Evolutionary conservation across 1,140 invertebrate genomes (phyloP).

Genomic region (Drosophila lini): DNA sequence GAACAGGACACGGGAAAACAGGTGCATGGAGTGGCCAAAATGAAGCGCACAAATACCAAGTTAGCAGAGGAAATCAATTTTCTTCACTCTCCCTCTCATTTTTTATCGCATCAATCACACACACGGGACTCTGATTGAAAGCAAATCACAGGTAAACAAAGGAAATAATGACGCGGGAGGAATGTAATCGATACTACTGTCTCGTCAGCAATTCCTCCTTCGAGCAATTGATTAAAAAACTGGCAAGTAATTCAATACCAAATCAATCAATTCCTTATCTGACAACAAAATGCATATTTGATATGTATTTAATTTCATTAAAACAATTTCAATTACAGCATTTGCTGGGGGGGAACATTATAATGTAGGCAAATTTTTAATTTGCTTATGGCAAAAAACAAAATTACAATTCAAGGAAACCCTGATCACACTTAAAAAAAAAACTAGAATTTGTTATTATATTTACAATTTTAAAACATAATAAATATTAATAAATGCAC

Average conservation of each 20-base stretch:
- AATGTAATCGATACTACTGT: slow-evolving; percentile 15
- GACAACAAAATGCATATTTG: not conserved
- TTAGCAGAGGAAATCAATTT: slow-evolving; percentile 44
- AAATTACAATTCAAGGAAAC: not conserved
- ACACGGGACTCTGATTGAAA: slow-evolving; percentile 25
- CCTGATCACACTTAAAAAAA: not conserved
- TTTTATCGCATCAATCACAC: slow-evolving; percentile 24
- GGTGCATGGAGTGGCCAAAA: slow-evolving; percentile 33
- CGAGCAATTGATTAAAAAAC: slow-evolving; percentile 8
- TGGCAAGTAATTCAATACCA: slow-evolving; percentile 4
- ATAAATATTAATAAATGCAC: not conserved
- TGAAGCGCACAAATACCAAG: slow-evolving; percentile 14
- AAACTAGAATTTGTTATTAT: not conserved
- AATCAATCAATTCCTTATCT: slow-evolving; percentile 11
- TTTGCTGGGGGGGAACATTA: not conserved
- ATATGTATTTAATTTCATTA: slow-evolving; percentile 3
- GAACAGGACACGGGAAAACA: slow-evolving; percentile 28
- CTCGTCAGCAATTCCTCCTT: not conserved
- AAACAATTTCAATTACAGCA: slow-evolving; percentile 4
- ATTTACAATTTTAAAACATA: not conserved
- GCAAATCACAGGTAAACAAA: slow-evolving; percentile 39
- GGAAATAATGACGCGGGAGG: slow-evolving; percentile 10
- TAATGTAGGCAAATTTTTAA: too few species aligned
- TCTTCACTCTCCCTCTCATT: slow-evolving; percentile 2
- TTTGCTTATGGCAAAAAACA: not conserved